Evolutionary conservation across 2,888 invertebrate species (phyloP).

Genomic region (Dolichomitus sp.): DNA sequence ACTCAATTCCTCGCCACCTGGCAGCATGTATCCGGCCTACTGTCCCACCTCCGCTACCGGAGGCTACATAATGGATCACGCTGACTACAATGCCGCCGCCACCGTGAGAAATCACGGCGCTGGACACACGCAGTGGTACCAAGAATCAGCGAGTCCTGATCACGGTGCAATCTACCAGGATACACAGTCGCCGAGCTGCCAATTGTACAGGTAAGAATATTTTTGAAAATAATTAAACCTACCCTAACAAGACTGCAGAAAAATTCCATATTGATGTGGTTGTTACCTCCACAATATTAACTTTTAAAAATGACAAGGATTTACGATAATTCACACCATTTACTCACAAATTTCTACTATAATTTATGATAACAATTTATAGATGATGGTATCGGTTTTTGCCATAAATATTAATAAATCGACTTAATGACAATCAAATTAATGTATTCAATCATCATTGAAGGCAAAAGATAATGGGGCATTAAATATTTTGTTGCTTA

Average conservation of each 20-base stretch:
- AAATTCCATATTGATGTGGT: no score
- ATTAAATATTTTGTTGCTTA: background rate
- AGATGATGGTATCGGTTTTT: background rate
- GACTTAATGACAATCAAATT: no score
- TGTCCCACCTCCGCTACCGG: constrained; percentile 75
- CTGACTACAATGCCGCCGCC: constrained; percentile 80
- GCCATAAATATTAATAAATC: background rate
- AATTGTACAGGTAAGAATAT: constrained; percentile 81
- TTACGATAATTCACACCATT: no score
- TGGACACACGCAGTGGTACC: constrained; percentile 84
- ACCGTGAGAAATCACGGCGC: constrained; percentile 79
- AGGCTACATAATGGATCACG: constrained; percentile 84
- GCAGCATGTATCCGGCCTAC: constrained; percentile 83
- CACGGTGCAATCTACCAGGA: constrained; percentile 84
- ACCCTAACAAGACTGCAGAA: no score
- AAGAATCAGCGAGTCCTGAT: constrained; percentile 84
- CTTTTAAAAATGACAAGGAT: no score
- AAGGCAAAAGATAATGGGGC: background rate
- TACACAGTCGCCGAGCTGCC: constrained; percentile 84
- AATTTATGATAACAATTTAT: no score
- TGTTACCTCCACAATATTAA: no score
- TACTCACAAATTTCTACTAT: no score
- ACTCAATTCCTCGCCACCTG: constrained; percentile 80
- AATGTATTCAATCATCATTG: background rate
- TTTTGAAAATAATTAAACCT: no score